Base-by-base conservation (phyloP, 2,113 vertebrate species). In the Dendrocopos noguchii region DNA sequence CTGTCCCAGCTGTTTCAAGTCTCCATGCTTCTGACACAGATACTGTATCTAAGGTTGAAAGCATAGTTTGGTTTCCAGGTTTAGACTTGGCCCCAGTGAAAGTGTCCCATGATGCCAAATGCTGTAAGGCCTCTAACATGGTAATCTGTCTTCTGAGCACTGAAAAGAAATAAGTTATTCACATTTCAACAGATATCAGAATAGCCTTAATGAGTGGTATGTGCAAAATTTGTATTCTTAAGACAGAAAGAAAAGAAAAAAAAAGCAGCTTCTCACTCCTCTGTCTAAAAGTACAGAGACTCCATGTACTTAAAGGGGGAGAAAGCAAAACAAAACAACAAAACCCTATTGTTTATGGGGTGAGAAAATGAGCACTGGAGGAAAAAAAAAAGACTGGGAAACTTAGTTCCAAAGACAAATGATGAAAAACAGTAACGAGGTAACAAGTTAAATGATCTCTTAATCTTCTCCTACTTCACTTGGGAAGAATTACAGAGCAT, bases 1-100 rank as follows among this genome's bases (percentile, higher is more conserved):
- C 74, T 85, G 60, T 29, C 75, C 91, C 95, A 96, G 88, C 80
- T 96, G 95, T 87, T 83, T 84, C 85, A 91, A 25, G 46, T 63
- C 80, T 84, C 88, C n/a, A 33, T 34, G 84, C 36, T 79, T 67
- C 67, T 90, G 90, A 52, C 68, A 36, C 24, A 88, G 86, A 93
- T 33, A 89, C 15, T 61, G n/a, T 56, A 66, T 60, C 87, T 87
- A 66, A 55, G 28, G 42, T 15, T 82, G 75, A 91, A 94, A 94
- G 91, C 74, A 67, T 24, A 91, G 64, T 18, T 89, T 17, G 12
- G 25, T 89, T 94, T 93, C 84, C 87, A 60, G 1, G n/a, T 80
- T 91, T 85, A 94, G 93, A 91, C 28, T 75, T 80, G 73, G 80
- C 42, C 82, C 36, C 52, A 79, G 67, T 27, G 12, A 65, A 83